These are phyloP conservation scores for Eutrigla gurnardus DNA, from an alignment of 2,797 vertebrate species.

Conservation along the genomic window DNA sequence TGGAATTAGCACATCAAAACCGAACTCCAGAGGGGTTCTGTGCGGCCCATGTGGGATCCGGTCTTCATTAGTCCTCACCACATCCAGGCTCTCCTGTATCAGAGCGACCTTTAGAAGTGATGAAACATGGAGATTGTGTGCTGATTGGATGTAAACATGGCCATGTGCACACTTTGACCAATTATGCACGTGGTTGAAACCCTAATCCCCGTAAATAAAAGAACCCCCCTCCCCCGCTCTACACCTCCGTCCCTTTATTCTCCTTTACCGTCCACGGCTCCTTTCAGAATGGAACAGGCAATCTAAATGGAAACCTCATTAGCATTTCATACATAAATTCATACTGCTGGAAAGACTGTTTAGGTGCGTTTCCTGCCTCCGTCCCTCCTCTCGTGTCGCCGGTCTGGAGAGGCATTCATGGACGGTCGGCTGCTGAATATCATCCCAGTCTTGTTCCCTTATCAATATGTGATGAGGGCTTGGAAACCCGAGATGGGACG, in stretches of 20 bases:
- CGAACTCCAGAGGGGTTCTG: slow-evolving; percentile 49
- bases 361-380: slow-evolving; percentile 68
- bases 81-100: slow-evolving; percentile 25
- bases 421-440: slow-evolving; percentile 52
- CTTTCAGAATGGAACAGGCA: slow-evolving; percentile 68
- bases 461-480: slow-evolving; percentile 75
- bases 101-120: no score
- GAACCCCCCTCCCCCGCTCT: slow-evolving; percentile 1
- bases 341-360: slow-evolving; percentile 62
- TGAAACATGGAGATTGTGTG: not conserved
- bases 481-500: slow-evolving; percentile 67
- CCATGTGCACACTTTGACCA: slow-evolving; percentile 39
- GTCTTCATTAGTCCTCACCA: slow-evolving; percentile 42
- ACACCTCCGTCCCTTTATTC: slow-evolving; percentile 53
- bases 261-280: slow-evolving; percentile 70
- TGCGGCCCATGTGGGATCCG: slow-evolving; percentile 15
- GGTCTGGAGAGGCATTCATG: slow-evolving; percentile 49
- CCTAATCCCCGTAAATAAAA: slow-evolving; percentile 55
- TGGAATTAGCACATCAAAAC: slow-evolving; percentile 85
- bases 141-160: slow-evolving; percentile 50
- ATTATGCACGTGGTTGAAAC: slow-evolving; percentile 41
- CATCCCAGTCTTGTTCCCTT: slow-evolving; percentile 59
- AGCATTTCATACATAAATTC: slow-evolving; percentile 81
- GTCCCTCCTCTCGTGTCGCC: slow-evolving; percentile 59
- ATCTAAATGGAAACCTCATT: slow-evolving; percentile 70